Base-by-base conservation (phyloP, 2,797 vertebrate genomes). In the Amblyopsis hoosieri region DNA sequence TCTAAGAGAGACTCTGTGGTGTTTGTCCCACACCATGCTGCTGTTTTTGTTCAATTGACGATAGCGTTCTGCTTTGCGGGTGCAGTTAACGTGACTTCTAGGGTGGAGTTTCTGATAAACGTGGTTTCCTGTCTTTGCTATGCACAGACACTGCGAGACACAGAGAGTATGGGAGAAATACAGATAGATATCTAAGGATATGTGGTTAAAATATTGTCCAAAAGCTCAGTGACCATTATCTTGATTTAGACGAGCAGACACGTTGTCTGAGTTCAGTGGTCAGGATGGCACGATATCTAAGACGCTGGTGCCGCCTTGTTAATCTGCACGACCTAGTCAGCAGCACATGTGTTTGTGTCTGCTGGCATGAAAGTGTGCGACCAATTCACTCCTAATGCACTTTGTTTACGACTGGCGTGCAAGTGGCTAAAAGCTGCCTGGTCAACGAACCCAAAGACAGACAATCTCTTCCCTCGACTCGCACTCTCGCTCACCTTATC, bases 41-140 rank as follows among this genome's bases (percentile, higher is more conserved):
- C 72, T 80, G 67, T 64, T 65, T 72, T 12, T 50, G 54, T 48
- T 66, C 12, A 61, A 53, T 54, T 42, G 55, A 60, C 72, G 54
- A 75, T 58, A 45, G 31, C 4, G 3, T 61, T 65, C 33, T 63
- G 57, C 56, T 49, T 62, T 78, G 85, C 56, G 51, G 50, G 62
- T 58, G 68, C 60, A 79, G 66, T 57, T 72, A 75, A 70, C 54
- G 47, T 19, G 31, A 50, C 67, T 72, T 83, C 69, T 69, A 47
- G 70, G 79, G 81, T 77, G 76, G 75, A 79, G 82, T 80, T 81
- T 83, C 69, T 82, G 89, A 91, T 90, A 86, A 91, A 90, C 78
- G 82, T 90, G 88, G 89, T 89, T 92, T 93, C 90, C 90, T 92
- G 89, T 79, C 75, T 74, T 72, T 86, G 85, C 76, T 87, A 85